Evolutionary conservation across 2,113 vertebrate species (phyloP).

Genomic region (Xerus inauris): DNA sequence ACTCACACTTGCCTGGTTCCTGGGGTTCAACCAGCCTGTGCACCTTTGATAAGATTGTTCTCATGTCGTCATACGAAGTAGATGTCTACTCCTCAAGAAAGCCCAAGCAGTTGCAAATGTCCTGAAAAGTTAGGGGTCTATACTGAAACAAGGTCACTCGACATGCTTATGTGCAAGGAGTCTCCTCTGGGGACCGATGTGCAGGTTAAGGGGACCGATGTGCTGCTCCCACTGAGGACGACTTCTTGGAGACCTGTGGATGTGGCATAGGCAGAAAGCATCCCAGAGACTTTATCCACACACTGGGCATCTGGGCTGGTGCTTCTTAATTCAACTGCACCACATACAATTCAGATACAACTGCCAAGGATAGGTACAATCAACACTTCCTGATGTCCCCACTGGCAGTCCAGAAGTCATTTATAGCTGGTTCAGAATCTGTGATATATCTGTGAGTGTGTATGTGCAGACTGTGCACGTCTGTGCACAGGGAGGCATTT

Average conservation of each 20-base stretch:
- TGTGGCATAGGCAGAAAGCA: background rate
- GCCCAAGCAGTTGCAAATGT: background rate
- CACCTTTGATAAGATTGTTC: background rate
- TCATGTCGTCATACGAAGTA: background rate
- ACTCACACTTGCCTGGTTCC: background rate
- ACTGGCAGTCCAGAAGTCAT: background rate
- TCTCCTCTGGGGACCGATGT: background rate
- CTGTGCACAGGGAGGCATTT: background rate
- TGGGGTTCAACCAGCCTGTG: background rate
- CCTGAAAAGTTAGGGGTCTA: background rate
- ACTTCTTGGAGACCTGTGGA: no score
- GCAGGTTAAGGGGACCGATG: background rate
- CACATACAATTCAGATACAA: background rate
- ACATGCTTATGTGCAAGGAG: background rate
- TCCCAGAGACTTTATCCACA: background rate
- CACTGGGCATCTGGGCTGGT: background rate
- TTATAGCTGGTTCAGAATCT: background rate
- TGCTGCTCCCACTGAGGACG: no score
- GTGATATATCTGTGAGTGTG: background rate
- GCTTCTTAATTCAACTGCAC: background rate
- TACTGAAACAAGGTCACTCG: background rate
- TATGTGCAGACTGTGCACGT: background rate
- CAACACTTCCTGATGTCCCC: background rate
- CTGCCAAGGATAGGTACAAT: background rate
- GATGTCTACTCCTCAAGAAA: constrained; percentile 16